Evolutionary conservation across 2,797 vertebrate species (phyloP).

Genomic region (Clarias platycephalus): DNA sequence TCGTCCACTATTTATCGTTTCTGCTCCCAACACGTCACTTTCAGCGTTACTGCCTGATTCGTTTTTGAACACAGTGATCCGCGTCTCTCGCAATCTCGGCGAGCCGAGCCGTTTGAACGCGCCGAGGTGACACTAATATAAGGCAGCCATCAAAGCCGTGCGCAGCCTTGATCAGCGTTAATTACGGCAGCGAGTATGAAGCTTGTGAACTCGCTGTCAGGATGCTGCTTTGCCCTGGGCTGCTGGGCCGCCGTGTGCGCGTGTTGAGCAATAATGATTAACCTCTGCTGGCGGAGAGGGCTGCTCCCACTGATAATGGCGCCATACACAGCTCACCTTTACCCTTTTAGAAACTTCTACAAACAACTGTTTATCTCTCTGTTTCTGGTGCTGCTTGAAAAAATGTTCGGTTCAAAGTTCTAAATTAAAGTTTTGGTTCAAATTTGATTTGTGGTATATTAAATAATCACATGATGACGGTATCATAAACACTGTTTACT

Average conservation of each 20-base stretch:
- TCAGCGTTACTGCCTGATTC: slow-evolving; percentile 63
- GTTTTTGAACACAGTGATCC: slow-evolving; percentile 65
- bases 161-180: slow-evolving; percentile 60
- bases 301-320: slow-evolving; percentile 23
- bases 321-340: not conserved
- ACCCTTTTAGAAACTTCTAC: not conserved
- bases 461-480: slow-evolving; percentile 3
- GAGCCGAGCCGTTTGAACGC: slow-evolving; percentile 51
- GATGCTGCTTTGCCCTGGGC: slow-evolving; percentile 42
- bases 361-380: not conserved
- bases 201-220: slow-evolving; percentile 55
- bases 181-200: slow-evolving; percentile 58
- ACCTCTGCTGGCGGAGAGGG: slow-evolving; percentile 21
- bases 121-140: slow-evolving; percentile 60
- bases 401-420: too few species aligned
- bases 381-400: not conserved
- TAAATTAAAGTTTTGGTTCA: too few species aligned
- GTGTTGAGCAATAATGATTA: slow-evolving; percentile 52
- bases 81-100: slow-evolving; percentile 30
- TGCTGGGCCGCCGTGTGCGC: slow-evolving; percentile 14
- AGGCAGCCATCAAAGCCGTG: slow-evolving; percentile 59
- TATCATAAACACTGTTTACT: not conserved
- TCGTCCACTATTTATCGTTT: slow-evolving; percentile 67
- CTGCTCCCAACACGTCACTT: slow-evolving; percentile 72
- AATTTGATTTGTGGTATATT: not conserved